Percentiles rank a stretch among this genome's conserved stretches.
These are phyloP conservation scores for Dinomys branickii DNA, from an alignment of 2,113 vertebrate genomes.

Conservation along the genomic window DNA sequence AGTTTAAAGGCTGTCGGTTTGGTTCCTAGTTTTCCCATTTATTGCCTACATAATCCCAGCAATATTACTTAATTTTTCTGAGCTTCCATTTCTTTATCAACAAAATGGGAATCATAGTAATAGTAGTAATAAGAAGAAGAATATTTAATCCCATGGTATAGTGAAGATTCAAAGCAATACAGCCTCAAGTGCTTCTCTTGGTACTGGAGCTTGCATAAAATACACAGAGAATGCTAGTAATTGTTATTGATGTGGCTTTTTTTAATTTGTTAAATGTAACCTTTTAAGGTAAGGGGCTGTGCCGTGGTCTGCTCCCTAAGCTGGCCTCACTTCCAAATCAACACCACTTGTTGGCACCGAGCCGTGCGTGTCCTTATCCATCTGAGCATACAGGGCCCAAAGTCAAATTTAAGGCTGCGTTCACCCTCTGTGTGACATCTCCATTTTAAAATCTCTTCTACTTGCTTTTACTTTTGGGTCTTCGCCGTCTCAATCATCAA, in stretches of 20 bases:
- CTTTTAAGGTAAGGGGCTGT: neutral
- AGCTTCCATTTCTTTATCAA: neutral
- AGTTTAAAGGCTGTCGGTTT: neutral
- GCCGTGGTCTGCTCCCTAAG: neutral
- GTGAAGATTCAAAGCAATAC: neutral
- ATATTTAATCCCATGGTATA: neutral
- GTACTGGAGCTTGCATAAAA: neutral
- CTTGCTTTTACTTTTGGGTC: conserved; percentile 24
- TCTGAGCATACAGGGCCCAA: neutral
- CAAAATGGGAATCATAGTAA: neutral
- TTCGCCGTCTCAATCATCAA: neutral
- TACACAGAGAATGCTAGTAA: neutral
- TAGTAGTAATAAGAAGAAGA: neutral
- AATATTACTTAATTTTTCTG: neutral
- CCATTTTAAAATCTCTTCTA: neutral
- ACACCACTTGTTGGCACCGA: neutral
- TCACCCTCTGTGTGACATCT: neutral
- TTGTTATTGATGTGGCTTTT: neutral
- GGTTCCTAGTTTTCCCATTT: neutral
- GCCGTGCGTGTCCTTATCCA: neutral
- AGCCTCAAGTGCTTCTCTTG: neutral
- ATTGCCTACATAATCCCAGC: neutral
- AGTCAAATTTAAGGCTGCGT: neutral
- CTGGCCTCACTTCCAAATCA: neutral
- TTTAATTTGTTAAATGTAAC: neutral